phyloP scores from a whole-genome alignment of 2,797 vertebrate species.

The Brachyrhaphis roseni region DNA sequence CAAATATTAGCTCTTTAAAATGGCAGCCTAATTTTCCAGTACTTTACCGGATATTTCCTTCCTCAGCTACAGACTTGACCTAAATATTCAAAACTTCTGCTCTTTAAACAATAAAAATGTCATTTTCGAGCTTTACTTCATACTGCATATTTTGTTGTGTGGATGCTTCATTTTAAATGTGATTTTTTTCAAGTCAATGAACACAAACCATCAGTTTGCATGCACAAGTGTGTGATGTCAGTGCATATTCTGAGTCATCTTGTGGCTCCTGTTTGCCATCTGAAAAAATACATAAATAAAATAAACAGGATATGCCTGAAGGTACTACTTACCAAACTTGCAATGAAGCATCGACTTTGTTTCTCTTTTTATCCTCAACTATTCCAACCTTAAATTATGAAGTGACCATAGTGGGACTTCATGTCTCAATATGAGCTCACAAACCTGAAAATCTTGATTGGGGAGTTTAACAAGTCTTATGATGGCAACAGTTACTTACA shows the following conservation, averaged over 20 bases:
- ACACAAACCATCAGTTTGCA: neutral
- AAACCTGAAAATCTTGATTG: neutral
- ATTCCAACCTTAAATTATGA: neutral
- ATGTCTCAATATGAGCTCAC: neutral
- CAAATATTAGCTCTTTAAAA: conserved; percentile 52
- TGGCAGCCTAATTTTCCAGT: conserved; percentile 21
- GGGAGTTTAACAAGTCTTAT: neutral
- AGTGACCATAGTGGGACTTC: neutral
- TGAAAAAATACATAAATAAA: neutral
- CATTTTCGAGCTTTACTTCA: neutral
- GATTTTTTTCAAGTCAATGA: neutral
- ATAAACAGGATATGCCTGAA: neutral
- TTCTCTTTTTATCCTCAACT: neutral
- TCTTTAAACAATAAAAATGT: neutral
- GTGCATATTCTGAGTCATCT: neutral
- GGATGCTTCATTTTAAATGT: neutral
- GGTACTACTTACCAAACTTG: neutral
- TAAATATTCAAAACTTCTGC: conserved; percentile 4
- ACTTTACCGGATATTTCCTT: neutral
- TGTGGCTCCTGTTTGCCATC: neutral
- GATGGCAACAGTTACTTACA: too few species aligned
- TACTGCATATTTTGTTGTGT: neutral
- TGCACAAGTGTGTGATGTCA: neutral
- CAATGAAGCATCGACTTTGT: neutral
- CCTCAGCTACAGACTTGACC: neutral